Base-by-base conservation (phyloP, 2,797 vertebrate species). In the Cuniculus paca region DNA sequence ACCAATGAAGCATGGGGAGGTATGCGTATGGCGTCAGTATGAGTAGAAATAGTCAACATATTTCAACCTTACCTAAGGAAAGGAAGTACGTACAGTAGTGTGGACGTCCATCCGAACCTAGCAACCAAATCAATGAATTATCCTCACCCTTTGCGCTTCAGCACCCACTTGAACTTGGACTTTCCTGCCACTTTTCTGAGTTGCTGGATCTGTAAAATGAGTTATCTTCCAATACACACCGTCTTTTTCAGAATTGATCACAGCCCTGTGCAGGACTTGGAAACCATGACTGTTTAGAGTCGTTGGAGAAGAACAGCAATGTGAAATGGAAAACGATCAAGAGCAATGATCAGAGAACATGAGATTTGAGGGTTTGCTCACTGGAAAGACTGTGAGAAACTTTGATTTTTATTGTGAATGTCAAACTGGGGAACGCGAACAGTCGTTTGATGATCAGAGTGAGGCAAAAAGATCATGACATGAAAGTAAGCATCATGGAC, bases 281-380 rank as follows among this genome's bases (percentile, higher is more conserved):
- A 93, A 88, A 60, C 56, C 28, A 56, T 78, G 70, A 65, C 83
- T 91, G 86, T 52, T 74, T 83, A 60, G 70, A 91, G 70, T 54
- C 58, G 9, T 92, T 56, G 20, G 22, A 83, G 84, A 95, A 83
- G 84, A 95, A 88, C 88, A 80, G 78, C n/a, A 93, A 63, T 31
- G 42, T 78, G 42, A 65, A 16, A 39, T 45, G 85, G 74, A 77
- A 97, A 96, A 70, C n/a, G 90, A 80, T 95, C 31, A 26, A 22
- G 39, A 95, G 5, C 78, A 54, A 94, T 78, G 8, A 74, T 65
- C 17, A 19, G 17, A 50, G 68, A 87, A 89, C 85, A 61, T 52
- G 2, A 6, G 14, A 88, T 54, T 34, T 80, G 42, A 34, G 16
- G 2, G 48, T 91, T 60, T 90, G 8, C 54, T 94, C 56, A 7